Percentiles rank a stretch among this genome's conserved stretches.
phyloP scores from a whole-genome alignment of 2,113 vertebrate genomes.

The Okapia johnstoni region DNA sequence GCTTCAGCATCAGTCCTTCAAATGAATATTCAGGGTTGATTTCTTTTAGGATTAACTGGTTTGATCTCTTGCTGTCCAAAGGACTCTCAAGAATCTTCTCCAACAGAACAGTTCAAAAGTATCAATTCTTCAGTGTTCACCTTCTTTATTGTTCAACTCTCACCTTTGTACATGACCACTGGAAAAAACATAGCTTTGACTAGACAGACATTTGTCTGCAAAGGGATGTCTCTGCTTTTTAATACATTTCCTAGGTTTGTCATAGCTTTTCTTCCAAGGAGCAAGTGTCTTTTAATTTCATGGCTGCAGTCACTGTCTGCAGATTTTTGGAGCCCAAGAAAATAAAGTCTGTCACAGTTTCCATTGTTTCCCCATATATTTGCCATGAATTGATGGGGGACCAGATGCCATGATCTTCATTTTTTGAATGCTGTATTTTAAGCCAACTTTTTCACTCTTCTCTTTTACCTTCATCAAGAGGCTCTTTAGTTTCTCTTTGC shows the following conservation, averaged over 20 bases:
- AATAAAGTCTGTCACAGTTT: not conserved
- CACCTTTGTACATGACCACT: not conserved
- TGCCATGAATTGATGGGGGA: not conserved
- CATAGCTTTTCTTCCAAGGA: not conserved
- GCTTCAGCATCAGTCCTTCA: not conserved
- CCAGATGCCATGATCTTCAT: not conserved
- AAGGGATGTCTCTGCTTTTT: not conserved
- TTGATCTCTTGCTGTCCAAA: not conserved
- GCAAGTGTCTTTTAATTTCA: not conserved
- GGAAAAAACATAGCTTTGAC: not conserved
- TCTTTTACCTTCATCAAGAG: not conserved
- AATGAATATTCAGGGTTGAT: not conserved
- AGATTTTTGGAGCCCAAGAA: not conserved
- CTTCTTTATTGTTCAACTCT: not conserved
- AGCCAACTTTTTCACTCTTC: not conserved
- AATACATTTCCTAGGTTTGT: not conserved
- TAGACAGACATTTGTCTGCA: not conserved
- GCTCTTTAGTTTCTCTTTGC: not conserved
- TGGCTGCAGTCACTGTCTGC: not conserved
- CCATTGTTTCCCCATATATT: not conserved
- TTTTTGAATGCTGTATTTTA: not conserved
- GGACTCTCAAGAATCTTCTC: not conserved
- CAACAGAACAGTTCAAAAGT: not conserved
- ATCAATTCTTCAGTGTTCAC: not conserved
- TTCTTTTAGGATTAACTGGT: not conserved